A percentile compares a stretch with the other conserved stretches of the same genome.
phyloP scores from a whole-genome alignment of 2,888 invertebrate genomes.

The Meganola albula region DNA sequence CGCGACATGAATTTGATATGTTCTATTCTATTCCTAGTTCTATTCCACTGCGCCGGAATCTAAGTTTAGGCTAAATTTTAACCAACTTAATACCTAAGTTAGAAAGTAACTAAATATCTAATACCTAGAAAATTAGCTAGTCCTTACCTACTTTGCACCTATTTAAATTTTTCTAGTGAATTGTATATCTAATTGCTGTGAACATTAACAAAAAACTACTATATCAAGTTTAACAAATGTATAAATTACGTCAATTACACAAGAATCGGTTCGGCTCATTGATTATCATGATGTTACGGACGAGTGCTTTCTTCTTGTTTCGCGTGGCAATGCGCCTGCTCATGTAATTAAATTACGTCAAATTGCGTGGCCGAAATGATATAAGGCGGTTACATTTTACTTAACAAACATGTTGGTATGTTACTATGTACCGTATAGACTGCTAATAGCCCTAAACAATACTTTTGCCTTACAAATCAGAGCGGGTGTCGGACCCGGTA shows the following conservation, averaged over 20 bases:
- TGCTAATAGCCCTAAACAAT: conserved; percentile 37
- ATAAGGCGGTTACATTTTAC: conserved; percentile 66
- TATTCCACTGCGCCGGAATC: no score
- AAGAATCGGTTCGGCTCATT: conserved; percentile 48
- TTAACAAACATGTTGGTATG: no score
- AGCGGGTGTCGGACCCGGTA: conserved; percentile 12
- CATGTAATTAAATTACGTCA: conserved; percentile 71
- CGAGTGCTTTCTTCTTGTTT: conserved; percentile 42
- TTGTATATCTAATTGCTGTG: no score
- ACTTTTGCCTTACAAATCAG: conserved; percentile 35
- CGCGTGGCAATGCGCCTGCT: conserved; percentile 38
- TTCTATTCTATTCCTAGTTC: no score
- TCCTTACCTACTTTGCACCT: no score
- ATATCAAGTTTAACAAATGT: conserved; percentile 12
- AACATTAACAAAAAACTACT: no score
- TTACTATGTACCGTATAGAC: conserved; percentile 35
- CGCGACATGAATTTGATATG: no score
- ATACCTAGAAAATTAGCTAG: no score
- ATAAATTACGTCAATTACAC: conserved; percentile 35
- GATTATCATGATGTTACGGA: conserved; percentile 42
- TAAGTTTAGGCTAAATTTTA: no score
- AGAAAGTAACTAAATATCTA: no score
- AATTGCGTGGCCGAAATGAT: conserved; percentile 69
- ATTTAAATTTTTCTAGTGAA: no score
- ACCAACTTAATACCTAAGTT: no score